phyloP scores from a whole-genome alignment of 2,113 vertebrate species.

The Buteo buteo region DNA sequence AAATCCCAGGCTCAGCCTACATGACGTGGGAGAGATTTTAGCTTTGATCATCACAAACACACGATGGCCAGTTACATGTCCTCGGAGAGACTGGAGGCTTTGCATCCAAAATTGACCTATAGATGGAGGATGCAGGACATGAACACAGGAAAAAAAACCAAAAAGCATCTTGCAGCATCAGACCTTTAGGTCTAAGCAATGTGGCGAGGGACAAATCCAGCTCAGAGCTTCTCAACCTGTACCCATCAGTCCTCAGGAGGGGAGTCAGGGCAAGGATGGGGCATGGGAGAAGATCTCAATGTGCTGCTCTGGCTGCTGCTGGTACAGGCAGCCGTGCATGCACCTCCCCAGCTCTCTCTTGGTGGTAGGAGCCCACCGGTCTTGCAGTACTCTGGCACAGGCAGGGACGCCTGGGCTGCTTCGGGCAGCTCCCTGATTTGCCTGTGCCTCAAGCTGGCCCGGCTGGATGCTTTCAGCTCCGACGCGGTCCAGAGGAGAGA shows the following conservation, averaged over 20 bases:
- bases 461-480: not conserved
- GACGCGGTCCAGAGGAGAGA: not conserved
- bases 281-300: not conserved
- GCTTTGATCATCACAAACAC: not conserved
- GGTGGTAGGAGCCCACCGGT: not conserved
- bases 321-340: not conserved
- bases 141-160: rapidly evolving
- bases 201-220: not conserved
- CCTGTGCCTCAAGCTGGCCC: not conserved
- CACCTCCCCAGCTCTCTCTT: not conserved
- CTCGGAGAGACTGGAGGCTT: not conserved
- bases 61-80: not conserved
- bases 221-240: not conserved
- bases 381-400: not conserved
- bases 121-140: not conserved
- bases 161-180: not conserved
- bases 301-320: not conserved
- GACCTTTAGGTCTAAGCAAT: not conserved
- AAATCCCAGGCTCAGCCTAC: not conserved
- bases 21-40: not conserved
- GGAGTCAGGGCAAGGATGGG: not conserved
- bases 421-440: not conserved
- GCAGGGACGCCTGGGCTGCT: not conserved
- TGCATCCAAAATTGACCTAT: not conserved
- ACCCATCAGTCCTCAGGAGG: not conserved